Base-by-base conservation (phyloP, 2,888 invertebrate species). In the Ectemnius lituratus region DNA sequence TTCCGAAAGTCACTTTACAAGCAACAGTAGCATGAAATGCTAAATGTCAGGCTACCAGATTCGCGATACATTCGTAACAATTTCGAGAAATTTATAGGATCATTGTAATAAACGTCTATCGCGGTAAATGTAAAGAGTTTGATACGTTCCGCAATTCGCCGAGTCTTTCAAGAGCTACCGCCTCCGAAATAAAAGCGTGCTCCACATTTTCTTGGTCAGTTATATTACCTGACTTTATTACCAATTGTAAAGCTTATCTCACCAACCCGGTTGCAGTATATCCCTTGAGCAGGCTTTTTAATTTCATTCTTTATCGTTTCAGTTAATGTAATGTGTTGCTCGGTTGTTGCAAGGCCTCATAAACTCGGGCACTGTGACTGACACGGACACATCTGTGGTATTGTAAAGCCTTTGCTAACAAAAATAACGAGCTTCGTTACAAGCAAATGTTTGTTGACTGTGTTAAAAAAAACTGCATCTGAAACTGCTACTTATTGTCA, bases 401-500 rank as follows among this genome's bases (percentile, higher is more conserved):
- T 45, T 52, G 59, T 65, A 67, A 76, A 79, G 71, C 65, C 73
- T 71, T 70, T 79, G 69, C 79, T 72, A 79, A 78, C 69, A 73
- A 76, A 64, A 66, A 52, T 58, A 67, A 71, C 73, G 46, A 59
- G 62, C 11, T 11, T 2, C 65, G 46, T 13, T n/a, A 62, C 70
- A 14, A 20, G 58, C 63, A 60, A 37, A 37, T 37, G 37, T 37
- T 37, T 37, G 37, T 37, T 11, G 37, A 37, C 5, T 37, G 37
- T 37, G 8, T 37, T 62, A 64, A 68, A 66, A 60, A 28, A 46
- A 27, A 45, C 67, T 63, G 46, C 63, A 56, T 8, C 8, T 37
- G 37, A 8, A 37, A 11, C 49, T 66, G 57, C 62, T 71, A 14
- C 59, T 57, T 67, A 62, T 67, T 46, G 52, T 67, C 37, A 59